Evolutionary conservation across 1,140 invertebrate genomes (phyloP).

Genomic region (Drosophila lacertosa): DNA sequence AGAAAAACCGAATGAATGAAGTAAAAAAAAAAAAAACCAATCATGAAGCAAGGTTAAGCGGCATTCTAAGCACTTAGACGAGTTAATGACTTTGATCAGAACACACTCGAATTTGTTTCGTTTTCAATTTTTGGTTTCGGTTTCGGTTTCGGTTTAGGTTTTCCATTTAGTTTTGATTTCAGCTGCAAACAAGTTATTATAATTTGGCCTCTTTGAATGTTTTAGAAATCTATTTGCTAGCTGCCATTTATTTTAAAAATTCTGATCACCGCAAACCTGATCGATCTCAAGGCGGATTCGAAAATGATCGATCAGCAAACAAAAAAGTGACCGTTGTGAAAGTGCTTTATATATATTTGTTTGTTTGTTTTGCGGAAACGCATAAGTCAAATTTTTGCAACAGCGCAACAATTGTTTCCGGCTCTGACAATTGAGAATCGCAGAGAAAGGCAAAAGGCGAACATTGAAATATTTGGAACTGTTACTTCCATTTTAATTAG

Average conservation of each 20-base stretch:
- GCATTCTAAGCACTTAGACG: conserved; percentile 65
- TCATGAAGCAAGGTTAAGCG: conserved; percentile 71
- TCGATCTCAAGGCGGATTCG: conserved; percentile 38
- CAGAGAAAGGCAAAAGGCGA: neutral
- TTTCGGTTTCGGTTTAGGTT: conserved; percentile 30
- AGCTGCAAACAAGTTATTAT: conserved; percentile 26
- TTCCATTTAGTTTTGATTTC: conserved; percentile 4
- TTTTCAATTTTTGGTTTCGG: conserved; percentile 48
- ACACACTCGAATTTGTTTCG: conserved; percentile 56
- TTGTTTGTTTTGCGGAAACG: conserved; percentile 30
- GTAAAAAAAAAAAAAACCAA: conserved; percentile 44
- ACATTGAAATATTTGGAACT: conserved; percentile 29
- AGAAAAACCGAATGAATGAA: no score
- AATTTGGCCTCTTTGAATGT: conserved; percentile 15
- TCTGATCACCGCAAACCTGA: conserved; percentile 22
- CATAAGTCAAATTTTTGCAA: conserved; percentile 18
- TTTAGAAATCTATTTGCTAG: neutral
- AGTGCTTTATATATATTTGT: neutral
- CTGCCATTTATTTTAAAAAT: neutral
- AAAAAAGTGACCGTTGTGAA: conserved; percentile 35
- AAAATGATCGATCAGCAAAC: conserved; percentile 31
- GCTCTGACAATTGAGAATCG: conserved; percentile 1
- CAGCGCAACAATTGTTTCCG: conserved; percentile 39
- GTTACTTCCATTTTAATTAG: no score
- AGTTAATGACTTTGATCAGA: conserved; percentile 75